Percentiles rank a stretch among this genome's conserved stretches.
phyloP scores from a whole-genome alignment of 2,797 vertebrate species.

The Tarsius wallacei region DNA sequence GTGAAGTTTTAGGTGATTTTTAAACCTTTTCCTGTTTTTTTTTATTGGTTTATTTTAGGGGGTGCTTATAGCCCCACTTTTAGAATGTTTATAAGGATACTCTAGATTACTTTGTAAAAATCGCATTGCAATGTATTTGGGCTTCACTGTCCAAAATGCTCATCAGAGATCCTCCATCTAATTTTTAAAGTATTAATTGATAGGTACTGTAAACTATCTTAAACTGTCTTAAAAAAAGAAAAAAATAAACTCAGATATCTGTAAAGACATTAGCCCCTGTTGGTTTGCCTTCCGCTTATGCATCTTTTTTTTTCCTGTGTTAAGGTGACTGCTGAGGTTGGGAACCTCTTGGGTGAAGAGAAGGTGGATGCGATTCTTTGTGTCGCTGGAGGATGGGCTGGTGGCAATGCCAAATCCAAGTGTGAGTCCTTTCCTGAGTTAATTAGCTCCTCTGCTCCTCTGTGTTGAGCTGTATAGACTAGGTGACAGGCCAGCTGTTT shows the following conservation, averaged over 20 bases:
- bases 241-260: not conserved
- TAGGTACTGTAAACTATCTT: not conserved
- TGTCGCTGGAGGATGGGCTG: constrained; percentile 98
- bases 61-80: not conserved
- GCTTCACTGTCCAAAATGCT: not conserved
- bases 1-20: not conserved
- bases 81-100: not conserved
- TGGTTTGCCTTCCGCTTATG: not conserved
- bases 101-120: constrained; percentile 9
- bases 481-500: not conserved
- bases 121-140: not conserved
- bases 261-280: rapidly evolving
- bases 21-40: not conserved
- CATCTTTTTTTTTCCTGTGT: not conserved
- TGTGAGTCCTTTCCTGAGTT: constrained; percentile 91
- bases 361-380: constrained; percentile 98
- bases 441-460: not conserved
- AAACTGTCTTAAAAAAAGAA: not conserved
- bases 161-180: rapidly evolving
- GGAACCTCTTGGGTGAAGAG: constrained; percentile 94
- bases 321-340: constrained; percentile 96
- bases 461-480: not conserved
- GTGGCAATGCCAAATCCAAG: constrained; percentile 97
- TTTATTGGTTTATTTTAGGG: constrained; percentile 8
- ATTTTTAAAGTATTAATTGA: not conserved